A percentile compares a stretch with the other conserved stretches of the same genome.
Conservation (phyloP, 2,113 vertebrate genomes). For the Mugil cephalus region DNA sequence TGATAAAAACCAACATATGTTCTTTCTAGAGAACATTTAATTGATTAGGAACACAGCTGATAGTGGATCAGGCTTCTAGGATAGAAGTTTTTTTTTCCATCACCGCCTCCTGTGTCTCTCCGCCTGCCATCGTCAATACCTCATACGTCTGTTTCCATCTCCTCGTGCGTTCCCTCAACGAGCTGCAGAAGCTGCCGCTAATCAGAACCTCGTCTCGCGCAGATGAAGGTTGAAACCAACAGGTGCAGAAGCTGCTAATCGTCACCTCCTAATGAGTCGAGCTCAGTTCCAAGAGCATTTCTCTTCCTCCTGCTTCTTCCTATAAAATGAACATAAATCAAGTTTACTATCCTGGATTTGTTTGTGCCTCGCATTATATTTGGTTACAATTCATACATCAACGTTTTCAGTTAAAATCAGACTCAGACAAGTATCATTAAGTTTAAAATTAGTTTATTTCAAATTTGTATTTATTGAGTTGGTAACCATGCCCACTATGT, state of each 20-base stretch:
- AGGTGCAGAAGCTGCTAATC: not conserved
- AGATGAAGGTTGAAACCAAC: not conserved
- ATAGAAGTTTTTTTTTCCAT: constrained; percentile 9
- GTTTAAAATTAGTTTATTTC: too few relatives aligned
- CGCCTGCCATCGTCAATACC: not conserved
- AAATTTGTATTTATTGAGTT: too few relatives aligned
- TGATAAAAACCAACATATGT: not conserved
- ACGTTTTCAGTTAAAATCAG: too few relatives aligned
- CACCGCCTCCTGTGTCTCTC: not conserved
- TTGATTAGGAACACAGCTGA: too few relatives aligned
- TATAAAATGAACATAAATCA: too few relatives aligned
- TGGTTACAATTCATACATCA: too few relatives aligned
- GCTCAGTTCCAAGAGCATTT: not conserved
- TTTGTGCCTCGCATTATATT: too few relatives aligned
- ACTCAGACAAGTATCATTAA: too few relatives aligned
- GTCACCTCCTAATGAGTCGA: not conserved
- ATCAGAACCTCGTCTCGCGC: not conserved
- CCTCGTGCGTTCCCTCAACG: not conserved
- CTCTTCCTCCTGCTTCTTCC: too few relatives aligned
- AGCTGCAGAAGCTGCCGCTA: not conserved
- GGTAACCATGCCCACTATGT: too few relatives aligned
- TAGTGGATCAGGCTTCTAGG: too few relatives aligned
- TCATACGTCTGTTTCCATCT: not conserved
- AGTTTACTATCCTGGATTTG: too few relatives aligned
- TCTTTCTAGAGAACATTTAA: not conserved